These are phyloP conservation scores for Rambutsinella grinnellia DNA, from an alignment of 2,888 invertebrate species.

Conservation along the genomic window DNA sequence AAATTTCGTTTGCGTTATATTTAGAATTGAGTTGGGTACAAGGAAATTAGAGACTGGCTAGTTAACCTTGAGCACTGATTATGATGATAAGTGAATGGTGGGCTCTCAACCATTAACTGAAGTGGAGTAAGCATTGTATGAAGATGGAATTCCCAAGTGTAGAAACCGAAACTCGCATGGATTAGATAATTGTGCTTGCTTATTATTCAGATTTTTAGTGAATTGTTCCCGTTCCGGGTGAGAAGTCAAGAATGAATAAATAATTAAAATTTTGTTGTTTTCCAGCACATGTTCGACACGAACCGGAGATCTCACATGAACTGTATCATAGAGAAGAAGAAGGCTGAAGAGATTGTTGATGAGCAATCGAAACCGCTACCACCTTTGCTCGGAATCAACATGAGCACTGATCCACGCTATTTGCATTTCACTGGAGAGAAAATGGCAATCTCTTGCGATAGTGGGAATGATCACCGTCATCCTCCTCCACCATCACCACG, in stretches of 20 bases:
- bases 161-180: no score
- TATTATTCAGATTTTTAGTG: no score
- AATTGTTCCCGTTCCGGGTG: background rate
- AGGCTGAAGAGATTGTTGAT: conserved; percentile 85
- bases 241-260: background rate
- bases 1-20: no score
- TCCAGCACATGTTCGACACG: conserved; percentile 72
- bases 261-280: conserved; percentile 37
- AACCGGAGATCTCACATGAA: conserved; percentile 83
- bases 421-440: conserved; percentile 85
- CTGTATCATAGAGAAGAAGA: conserved; percentile 89
- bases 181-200: no score
- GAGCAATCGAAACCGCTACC: conserved; percentile 77
- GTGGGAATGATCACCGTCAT: conserved; percentile 79
- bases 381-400: conserved; percentile 77
- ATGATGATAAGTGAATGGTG: no score
- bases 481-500: conserved; percentile 47
- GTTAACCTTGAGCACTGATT: no score
- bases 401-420: conserved; percentile 80
- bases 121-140: no score
- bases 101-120: no score
- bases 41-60: no score
- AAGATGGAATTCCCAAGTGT: no score
- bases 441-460: conserved; percentile 89
- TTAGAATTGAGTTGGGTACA: no score